phyloP scores from a whole-genome alignment of 2,797 vertebrate species.

The Halcyon smyrnensis region DNA sequence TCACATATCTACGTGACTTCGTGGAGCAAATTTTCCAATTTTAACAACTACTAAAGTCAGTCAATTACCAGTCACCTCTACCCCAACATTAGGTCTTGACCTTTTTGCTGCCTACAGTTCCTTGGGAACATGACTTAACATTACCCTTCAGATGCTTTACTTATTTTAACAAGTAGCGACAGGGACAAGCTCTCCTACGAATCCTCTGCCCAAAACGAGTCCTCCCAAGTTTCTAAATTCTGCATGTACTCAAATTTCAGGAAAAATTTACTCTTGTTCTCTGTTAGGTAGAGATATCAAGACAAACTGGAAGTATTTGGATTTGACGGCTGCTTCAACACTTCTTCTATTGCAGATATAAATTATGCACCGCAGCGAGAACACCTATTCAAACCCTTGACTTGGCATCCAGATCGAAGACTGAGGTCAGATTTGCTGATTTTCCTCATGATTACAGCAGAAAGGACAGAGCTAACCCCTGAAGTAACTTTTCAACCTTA shows the following conservation, averaged over 20 bases:
- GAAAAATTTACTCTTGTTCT: too few relatives aligned
- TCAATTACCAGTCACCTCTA: background rate
- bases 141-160: background rate
- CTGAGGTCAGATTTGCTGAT: background rate
- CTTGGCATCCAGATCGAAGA: background rate
- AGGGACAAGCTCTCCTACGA: background rate
- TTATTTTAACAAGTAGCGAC: rapidly evolving
- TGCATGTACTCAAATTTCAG: background rate
- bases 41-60: background rate
- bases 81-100: background rate
- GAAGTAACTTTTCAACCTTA: background rate
- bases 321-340: background rate
- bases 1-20: background rate
- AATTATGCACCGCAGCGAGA: background rate
- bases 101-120: background rate
- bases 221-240: background rate
- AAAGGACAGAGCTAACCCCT: background rate
- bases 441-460: background rate
- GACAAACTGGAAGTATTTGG: background rate
- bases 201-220: background rate
- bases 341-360: background rate
- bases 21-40: background rate
- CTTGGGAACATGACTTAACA: background rate
- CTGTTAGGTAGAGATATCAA: too few relatives aligned
- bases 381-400: background rate